Evolutionary conservation across 2,888 invertebrate species (phyloP).

Genomic region (Galerucella calmariensis): DNA sequence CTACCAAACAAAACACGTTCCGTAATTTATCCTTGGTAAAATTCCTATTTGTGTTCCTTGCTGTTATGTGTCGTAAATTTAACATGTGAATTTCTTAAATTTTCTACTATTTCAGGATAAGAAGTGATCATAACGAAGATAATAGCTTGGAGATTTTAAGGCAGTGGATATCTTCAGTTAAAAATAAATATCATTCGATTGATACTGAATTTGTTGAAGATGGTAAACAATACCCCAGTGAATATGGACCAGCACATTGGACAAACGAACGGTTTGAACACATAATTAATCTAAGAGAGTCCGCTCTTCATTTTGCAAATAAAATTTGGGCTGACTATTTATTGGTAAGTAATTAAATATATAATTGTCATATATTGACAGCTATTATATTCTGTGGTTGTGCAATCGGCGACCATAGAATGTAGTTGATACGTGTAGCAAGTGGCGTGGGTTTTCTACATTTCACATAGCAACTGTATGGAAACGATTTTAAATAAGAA

Average conservation of each 20-base stretch:
- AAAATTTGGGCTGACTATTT: conserved; percentile 89
- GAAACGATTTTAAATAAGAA: too few relatives aligned
- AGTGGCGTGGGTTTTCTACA: too few relatives aligned
- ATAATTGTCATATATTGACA: not conserved
- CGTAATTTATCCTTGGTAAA: conserved; percentile 11
- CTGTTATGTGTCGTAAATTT: not conserved
- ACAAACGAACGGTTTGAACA: conserved; percentile 78
- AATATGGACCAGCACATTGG: conserved; percentile 79
- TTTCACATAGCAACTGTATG: too few relatives aligned
- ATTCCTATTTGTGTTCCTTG: not conserved
- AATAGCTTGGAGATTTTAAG: conserved; percentile 77
- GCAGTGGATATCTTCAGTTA: conserved; percentile 75
- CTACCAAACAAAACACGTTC: not conserved
- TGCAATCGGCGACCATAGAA: too few relatives aligned
- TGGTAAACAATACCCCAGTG: conserved; percentile 67
- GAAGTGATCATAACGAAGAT: conserved; percentile 89
- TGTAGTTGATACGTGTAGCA: too few relatives aligned
- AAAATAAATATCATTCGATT: conserved; percentile 77
- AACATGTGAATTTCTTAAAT: not conserved
- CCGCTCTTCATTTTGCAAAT: conserved; percentile 78
- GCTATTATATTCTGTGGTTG: too few relatives aligned
- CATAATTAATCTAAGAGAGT: conserved; percentile 82
- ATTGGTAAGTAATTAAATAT: conserved; percentile 73
- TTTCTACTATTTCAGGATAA: conserved; percentile 72
- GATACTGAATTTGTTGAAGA: conserved; percentile 69